Evolutionary conservation across 2,797 vertebrate species (phyloP), one percentile per base, ranked within the genome.

Genomic region (Esox lucius): DNA sequence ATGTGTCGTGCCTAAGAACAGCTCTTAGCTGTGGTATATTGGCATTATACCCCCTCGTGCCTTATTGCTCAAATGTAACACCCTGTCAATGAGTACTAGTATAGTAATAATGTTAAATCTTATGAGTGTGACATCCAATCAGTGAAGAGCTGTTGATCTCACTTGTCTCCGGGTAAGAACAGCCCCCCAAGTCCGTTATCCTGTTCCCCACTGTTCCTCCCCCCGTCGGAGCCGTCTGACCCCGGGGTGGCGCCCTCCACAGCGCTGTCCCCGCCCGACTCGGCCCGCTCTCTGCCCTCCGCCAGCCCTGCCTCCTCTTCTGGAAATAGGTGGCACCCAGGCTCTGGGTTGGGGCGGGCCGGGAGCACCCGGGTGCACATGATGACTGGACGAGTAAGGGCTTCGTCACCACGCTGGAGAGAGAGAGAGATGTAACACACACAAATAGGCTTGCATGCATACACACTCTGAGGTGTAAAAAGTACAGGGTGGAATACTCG

Each of bases 191-290:
- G 91, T 0, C 81, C 77, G 33, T 89, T 78, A 0, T 96, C 96
- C 84, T 97, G 97, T 83, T 96, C 94, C 61, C 91, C 94, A 0
- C 87, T 68, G 91, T 94, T 0, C 87, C 69, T 9, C 19, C 87
- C 89, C 17, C 92, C 87, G 0, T 96, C 95, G 0, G 92, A 95
- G n/a, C 93, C 93, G 80, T 97, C 96, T 0, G 95, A 96, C 49
- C 94, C 95, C 64, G 91, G 96, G 48, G 94, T 91, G 0, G 42
- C 42, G 8, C 95, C 96, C 84, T 95, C 96, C 72, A 96, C 94
- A n/a, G 95, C 95, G 0, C 96, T 97, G 93, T 97, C 97, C 93
- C 94, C 92, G 90, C 98, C 96, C 0, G 91, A 95, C 78, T 98
- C 97, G n/a, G 56, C 56, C 76, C 91, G 94, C 79, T 93, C 85